Conservation (phyloP, 2,797 vertebrate genomes). For the Microchirus variegatus region DNA sequence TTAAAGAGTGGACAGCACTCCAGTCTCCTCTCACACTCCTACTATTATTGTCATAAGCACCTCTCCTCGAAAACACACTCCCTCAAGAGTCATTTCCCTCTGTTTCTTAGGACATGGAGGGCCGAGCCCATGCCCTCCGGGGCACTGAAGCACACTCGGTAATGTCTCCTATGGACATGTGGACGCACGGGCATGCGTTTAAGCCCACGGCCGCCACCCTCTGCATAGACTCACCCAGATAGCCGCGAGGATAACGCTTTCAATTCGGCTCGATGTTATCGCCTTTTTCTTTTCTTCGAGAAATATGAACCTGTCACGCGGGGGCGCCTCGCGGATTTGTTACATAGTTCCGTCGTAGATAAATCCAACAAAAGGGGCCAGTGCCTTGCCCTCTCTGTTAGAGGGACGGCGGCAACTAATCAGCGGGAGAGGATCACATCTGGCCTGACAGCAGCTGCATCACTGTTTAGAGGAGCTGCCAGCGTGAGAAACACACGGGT, state of each 20-base stretch:
- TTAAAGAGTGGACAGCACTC: conserved; percentile 76
- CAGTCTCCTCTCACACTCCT: conserved; percentile 66
- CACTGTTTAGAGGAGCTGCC: conserved; percentile 77
- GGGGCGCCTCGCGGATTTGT: conserved; percentile 72
- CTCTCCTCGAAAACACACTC: conserved; percentile 67
- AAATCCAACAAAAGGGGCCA: conserved; percentile 72
- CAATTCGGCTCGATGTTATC: conserved; percentile 76
- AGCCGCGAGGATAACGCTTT: conserved; percentile 66
- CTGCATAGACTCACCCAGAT: conserved; percentile 67
- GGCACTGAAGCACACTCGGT: conserved; percentile 32
- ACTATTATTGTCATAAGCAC: conserved; percentile 72
- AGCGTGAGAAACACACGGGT: conserved; percentile 80
- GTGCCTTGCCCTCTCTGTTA: conserved; percentile 59
- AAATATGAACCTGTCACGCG: conserved; percentile 77
- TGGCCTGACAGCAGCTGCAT: conserved; percentile 80
- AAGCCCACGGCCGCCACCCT: conserved; percentile 35
- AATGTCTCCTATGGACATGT: conserved; percentile 30
- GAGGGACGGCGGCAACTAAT: conserved; percentile 66
- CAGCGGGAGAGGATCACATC: conserved; percentile 74
- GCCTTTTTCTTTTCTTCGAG: conserved; percentile 66
- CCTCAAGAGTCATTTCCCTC: conserved; percentile 74
- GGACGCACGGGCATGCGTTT: conserved; percentile 7
- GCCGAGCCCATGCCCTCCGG: conserved; percentile 23
- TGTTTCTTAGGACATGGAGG: conserved; percentile 61
- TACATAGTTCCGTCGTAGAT: conserved; percentile 72